Evolutionary conservation across 2,888 invertebrate species (phyloP), one percentile per base, ranked within the genome.

Genomic region (Rapana venosa): DNA sequence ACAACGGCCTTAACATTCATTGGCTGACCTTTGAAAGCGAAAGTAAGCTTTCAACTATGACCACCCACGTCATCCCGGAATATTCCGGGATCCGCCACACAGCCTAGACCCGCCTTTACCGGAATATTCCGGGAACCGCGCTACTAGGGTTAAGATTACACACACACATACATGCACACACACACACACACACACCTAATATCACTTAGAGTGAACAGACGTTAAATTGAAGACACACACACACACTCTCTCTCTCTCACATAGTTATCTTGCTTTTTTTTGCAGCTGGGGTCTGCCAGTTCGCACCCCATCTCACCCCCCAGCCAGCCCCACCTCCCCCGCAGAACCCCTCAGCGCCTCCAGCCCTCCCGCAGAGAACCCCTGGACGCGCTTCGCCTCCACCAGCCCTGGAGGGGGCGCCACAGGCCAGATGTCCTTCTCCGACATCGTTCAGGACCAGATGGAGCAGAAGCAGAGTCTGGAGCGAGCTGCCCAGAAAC

Each of bases 361-460:
- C 87, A 90, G 83, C 89, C 87, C 88, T 20, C 66, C 89, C 30
- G 90, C 74, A 74, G 77, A 79, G 85, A 15, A 92, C 77, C 90
- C 92, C n/a, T 92, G 92, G 91, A 89, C 91, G 47, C 91, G 87
- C 26, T n/a, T 87, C n/a, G 88, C 90, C 2, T 70, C 90, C 8
- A 84, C 90, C 74, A 90, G 87, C 35, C 92, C 90, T 17, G 83
- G 90, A 36, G 89, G 36, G 6, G 85, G 74, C 32, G 26, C 89
- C 32, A 61, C 87, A 22, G 61, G 90, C 22, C 47, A 90, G 17
- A 66, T 89, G 22, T 86, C 93, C 87, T 96, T 96, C 91, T 93
- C 97, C 91, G 96, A 97, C 92, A 98, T 98, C 92, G 96, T 98
- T 88, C 97, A 97, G 26, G 97, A 97, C 93, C 98, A 98, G 96